Base-by-base conservation (phyloP, 2,797 vertebrate genomes). In the Sebastes variabilis region DNA sequence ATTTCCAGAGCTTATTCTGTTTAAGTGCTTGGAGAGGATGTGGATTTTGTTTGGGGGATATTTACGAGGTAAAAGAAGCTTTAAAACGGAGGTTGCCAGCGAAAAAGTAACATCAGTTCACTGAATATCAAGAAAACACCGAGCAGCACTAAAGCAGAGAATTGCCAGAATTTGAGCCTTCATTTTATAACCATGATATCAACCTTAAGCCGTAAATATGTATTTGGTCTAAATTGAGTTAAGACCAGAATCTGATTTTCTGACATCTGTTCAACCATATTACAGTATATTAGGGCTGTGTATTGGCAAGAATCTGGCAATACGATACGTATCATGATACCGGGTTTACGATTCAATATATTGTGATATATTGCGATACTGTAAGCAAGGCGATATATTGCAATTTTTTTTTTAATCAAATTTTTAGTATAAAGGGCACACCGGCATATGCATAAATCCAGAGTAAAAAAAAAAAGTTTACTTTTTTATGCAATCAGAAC, bases 41-140 rank as follows among this genome's bases (percentile, higher is more conserved):
- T n/a, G 52, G 42, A 66, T 77, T 74, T 80, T 14, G 18, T 73
- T 73, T 34, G 14, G 32, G 32, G 38, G 25, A 65, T 62, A 64
- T 90, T 81, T 74, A 79, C 56, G 49, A 58, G 52, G 68, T 29
- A 62, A 65, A 76, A 74, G 65, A 46, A 27, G 30, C 25, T 77
- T 79, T 67, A 56, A 61, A 83, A 66, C 22, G 16, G 14, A 75
- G 10, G 6, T 1, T 36, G 32, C 27, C 27, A 58, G 27, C 1
- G 8, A 13, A 11, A 32, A 71, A 49, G 62, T 11, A 32, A 55
- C 25, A 56, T 56, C 14, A 30, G 2, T 36, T 49, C 8, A 69
- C 38, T 36, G 10, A 78, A n/a, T 60, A 24, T 24, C 5, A 67
- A 24, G 34, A 49, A 46, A 49, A 46, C 10, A 70, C 12, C 2